Evolutionary conservation across 2,113 vertebrate species (phyloP).

Genomic region (Callionymus lyra): DNA sequence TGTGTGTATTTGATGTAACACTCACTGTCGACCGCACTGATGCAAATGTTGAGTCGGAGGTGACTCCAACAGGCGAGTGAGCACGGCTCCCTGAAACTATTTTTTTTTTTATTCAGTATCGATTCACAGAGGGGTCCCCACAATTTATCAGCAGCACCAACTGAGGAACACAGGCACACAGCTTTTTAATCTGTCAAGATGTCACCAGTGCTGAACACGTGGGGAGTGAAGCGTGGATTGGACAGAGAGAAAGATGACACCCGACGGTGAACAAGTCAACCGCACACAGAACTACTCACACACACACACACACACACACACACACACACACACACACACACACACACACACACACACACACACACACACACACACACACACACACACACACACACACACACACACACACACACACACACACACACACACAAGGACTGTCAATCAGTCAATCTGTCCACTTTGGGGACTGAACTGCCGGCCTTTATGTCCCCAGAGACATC

Average conservation of each 20-base stretch:
- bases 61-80: neutral
- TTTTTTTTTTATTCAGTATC: conserved; percentile 36
- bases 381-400: neutral
- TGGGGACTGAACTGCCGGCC: conserved; percentile 39
- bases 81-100: conserved; percentile 8
- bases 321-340: no score
- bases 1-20: no score
- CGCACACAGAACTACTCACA: neutral
- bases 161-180: conserved; percentile 22
- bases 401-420: neutral
- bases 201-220: conserved; percentile 29
- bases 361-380: neutral
- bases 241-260: conserved; percentile 33
- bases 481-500: conserved; percentile 34
- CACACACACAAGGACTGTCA: neutral
- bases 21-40: no score
- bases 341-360: neutral
- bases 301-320: conserved; percentile 15
- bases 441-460: conserved; percentile 24
- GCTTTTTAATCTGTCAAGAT: conserved; percentile 56
- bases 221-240: conserved; percentile 11
- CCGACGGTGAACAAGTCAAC: conserved; percentile 18
- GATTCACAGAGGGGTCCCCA: conserved; percentile 26
- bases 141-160: conserved; percentile 26
- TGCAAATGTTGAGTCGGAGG: neutral